Evolutionary conservation across 1,140 invertebrate genomes (phyloP), one percentile per base, ranked within the genome.

Genomic region (Hestina assimilis): DNA sequence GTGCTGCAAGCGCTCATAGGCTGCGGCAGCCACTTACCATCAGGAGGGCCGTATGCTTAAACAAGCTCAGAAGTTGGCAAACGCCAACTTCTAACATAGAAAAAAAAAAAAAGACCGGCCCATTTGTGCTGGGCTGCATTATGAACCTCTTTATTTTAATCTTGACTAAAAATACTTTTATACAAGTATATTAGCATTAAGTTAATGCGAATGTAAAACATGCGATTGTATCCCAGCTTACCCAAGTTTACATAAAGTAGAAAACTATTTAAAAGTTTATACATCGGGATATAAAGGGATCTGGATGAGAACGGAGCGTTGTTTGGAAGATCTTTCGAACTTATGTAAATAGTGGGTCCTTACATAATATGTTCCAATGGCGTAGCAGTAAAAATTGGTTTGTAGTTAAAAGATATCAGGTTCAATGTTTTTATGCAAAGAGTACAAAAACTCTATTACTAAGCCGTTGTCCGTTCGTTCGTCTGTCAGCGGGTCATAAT

Each of bases 221-320:
- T 38, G 14, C 15, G 19, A 38, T 38, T 38, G 33, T 38, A 38
- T 38, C 7, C 14, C 7, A 38, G 33, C 19, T 38, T 38, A 38
- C 19, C 19, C 15, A 14, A 8, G 14, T 38, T 38, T 38, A 38
- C 33, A 38, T 38, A 19, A 38, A 38, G 14, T 38, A 8, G 33
- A 19, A 38, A 38, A 38, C 33, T 38, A 38, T 38, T 38, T 38
- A 38, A 38, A 38, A 38, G 15, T 38, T 38, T 38, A 38, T 38
- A 38, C 33, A 38, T 38, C 19, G 33, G 33, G 33, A 38, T 38
- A 38, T 38, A 38, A 38, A 38, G 33, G 19, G 33, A 38, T 38
- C 15, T 38, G 14, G 33, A 11, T 1, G 33, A 38, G 11, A 14
- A 17, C n/a, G 15, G 33, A 38, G 33, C 33, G 33, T 7, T 38